Percentiles rank a stretch among this genome's conserved stretches.
These are phyloP conservation scores for Sebastes melanostomus DNA, from an alignment of 2,797 vertebrate species.

Conservation along the genomic window DNA sequence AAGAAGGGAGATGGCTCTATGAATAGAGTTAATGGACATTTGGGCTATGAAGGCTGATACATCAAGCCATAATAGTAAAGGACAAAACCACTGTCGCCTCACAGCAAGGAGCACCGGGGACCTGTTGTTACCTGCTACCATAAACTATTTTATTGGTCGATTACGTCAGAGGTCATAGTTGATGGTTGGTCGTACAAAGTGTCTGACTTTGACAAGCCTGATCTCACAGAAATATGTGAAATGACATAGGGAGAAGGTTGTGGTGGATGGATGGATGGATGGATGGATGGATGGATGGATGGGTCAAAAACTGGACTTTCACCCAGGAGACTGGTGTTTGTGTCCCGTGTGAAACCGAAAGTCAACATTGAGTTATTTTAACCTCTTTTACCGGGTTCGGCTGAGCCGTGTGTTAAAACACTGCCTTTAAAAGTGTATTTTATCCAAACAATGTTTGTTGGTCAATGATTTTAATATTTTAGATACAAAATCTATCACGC, in stretches of 20 bases:
- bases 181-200: background rate
- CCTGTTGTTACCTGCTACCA: background rate
- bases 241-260: background rate
- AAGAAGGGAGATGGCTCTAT: slow-evolving; percentile 3
- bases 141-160: background rate
- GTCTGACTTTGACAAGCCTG: background rate
- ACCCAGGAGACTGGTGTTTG: too few species aligned
- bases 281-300: too few species aligned
- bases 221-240: background rate
- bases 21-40: slow-evolving; percentile 20
- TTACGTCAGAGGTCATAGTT: background rate
- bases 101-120: background rate
- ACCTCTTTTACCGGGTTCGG: too few species aligned
- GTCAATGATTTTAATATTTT: too few species aligned
- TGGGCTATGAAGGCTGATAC: slow-evolving; percentile 6
- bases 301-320: too few species aligned
- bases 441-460: background rate
- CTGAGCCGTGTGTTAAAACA: too few species aligned
- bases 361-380: too few species aligned
- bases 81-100: slow-evolving; percentile 1
- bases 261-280: too few species aligned
- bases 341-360: too few species aligned
- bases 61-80: slow-evolving; percentile 6
- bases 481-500: too few species aligned
- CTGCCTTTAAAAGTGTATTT: background rate